Conservation (phyloP, 2,797 vertebrate genomes). For the Chelon labrosus region DNA sequence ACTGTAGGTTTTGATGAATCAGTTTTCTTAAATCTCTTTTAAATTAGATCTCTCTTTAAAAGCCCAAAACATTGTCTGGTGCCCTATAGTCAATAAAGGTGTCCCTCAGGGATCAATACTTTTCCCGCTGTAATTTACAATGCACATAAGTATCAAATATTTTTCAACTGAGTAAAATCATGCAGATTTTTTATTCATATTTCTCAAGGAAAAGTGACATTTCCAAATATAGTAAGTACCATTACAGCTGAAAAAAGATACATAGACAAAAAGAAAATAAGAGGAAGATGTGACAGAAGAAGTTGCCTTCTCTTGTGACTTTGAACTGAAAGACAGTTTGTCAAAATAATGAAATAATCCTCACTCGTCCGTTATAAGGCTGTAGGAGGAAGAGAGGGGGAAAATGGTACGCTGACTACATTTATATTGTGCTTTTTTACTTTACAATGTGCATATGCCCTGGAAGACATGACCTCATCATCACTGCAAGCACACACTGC, state of each 20-base stretch:
- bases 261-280: too few relatives aligned
- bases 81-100: neutral
- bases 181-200: neutral
- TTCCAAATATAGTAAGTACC: too few relatives aligned
- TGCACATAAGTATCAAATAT: neutral
- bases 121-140: neutral
- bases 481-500: neutral
- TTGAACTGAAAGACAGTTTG: constrained; percentile 11
- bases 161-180: neutral
- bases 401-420: neutral
- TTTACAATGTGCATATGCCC: too few relatives aligned
- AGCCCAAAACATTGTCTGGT: neutral
- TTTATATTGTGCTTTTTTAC: neutral
- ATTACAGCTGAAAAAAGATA: too few relatives aligned
- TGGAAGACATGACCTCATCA: neutral
- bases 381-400: constrained; percentile 2
- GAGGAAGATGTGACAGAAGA: neutral
- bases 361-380: neutral
- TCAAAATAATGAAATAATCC: constrained; percentile 5
- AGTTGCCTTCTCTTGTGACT: neutral
- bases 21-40: neutral
- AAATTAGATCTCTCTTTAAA: neutral
- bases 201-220: too few relatives aligned
- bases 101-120: neutral
- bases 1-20: neutral